Evolutionary conservation across 2,797 vertebrate genomes (phyloP), one percentile per base, ranked within the genome.

Genomic region (Anabas testudineus): DNA sequence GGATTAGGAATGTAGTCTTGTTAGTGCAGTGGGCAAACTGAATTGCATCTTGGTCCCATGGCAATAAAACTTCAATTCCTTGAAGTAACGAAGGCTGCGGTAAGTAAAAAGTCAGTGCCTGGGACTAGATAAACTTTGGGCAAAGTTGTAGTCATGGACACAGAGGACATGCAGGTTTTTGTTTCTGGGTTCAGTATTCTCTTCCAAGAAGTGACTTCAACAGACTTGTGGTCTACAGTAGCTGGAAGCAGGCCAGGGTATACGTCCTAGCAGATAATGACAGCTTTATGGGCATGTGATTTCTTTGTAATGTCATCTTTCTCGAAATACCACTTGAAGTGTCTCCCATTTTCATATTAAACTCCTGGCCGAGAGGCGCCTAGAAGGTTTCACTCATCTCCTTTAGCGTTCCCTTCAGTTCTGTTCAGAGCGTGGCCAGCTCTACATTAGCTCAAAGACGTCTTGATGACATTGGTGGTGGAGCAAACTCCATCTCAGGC

Each of bases 321-420:
- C 58, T 69, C 3, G 2, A 77, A 63, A 74, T 43, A 41, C 36
- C 34, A 34, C 37, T 43, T 75, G 22, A 74, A 53, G 48, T 57
- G 59, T 67, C 61, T 62, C 32, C 62, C 16, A 46, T 57, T 76
- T 78, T 74, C 22, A 22, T 68, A 68, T 74, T 14, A 52, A 73
- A 43, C 18, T 59, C 49, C 4, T 21, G 8, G 26, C 15, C 21
- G 41, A 62, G 57, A 37, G 48, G 34, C 32, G 14, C 52, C 43
- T 57, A 10, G 41, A 61, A 28, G 28, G 60, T 64, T 51, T 59
- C 37, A 5, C 28, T 66, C 45, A 24, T 74, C 18, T 72, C 58
- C 7, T 36, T 2, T 26, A 55, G 36, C 16, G 7, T 61, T 0
- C 12, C 9, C 28, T 46, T 22, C 63, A 19, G 34, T 21, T 46